Conservation (phyloP, 2,888 invertebrate genomes). For the Netelia inedita region DNA sequence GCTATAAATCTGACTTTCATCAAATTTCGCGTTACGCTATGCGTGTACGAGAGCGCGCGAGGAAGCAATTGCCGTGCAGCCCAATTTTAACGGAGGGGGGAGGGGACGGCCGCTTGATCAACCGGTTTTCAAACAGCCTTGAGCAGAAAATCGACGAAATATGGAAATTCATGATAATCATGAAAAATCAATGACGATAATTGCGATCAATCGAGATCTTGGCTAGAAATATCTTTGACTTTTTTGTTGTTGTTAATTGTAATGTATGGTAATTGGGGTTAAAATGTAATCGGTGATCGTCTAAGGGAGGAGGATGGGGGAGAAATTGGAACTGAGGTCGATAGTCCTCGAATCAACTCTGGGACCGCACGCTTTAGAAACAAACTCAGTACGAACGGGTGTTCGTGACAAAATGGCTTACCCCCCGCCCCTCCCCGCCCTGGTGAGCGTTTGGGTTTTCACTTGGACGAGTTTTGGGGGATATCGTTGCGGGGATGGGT, state of each 20-base stretch:
- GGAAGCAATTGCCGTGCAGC: slow-evolving; percentile 31
- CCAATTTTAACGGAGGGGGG: slow-evolving; percentile 33
- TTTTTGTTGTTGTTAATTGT: not conserved
- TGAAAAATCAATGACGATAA: not conserved
- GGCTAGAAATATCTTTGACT: not conserved
- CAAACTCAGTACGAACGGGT: slow-evolving; percentile 20
- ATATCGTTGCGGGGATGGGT: slow-evolving; percentile 33
- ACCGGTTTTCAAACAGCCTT: slow-evolving; percentile 38
- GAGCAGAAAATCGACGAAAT: not conserved
- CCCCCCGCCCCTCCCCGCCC: not conserved
- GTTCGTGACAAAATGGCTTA: slow-evolving; percentile 58
- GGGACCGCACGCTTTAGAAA: slow-evolving; percentile 14
- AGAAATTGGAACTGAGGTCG: not conserved
- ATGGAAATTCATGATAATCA: not conserved
- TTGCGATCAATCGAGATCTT: not conserved
- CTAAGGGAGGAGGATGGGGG: not conserved
- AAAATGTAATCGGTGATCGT: not conserved
- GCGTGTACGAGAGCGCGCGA: not conserved
- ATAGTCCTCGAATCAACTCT: not conserved
- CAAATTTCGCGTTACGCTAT: slow-evolving; percentile 32
- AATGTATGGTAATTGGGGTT: not conserved
- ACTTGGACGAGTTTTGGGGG: slow-evolving; percentile 25
- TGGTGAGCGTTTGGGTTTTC: slow-evolving; percentile 28
- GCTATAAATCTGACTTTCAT: slow-evolving; percentile 45
- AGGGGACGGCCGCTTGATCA: not conserved